phyloP scores from a whole-genome alignment of 2,113 vertebrate species.

The Alosa alosa region DNA sequence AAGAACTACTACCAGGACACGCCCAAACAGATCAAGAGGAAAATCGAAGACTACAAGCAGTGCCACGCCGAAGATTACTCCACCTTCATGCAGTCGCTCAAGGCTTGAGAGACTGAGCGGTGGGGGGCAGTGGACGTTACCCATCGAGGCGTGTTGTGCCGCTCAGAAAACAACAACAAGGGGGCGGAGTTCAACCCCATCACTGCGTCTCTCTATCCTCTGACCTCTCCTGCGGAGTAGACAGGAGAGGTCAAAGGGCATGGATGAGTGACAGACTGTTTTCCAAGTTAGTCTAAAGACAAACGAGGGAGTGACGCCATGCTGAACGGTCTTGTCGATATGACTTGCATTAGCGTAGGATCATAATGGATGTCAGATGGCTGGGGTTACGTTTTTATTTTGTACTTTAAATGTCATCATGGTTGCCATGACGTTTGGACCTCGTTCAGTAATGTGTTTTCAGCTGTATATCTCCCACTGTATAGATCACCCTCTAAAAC shows the following conservation, averaged over 20 bases:
- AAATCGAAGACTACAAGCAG: conserved; percentile 84
- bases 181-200: neutral
- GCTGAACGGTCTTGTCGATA: neutral
- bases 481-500: neutral
- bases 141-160: neutral
- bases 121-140: neutral
- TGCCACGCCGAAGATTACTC: conserved; percentile 79
- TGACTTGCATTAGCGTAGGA: neutral
- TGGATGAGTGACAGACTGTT: neutral
- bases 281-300: neutral
- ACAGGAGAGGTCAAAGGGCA: neutral
- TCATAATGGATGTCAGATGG: neutral
- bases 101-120: conserved; percentile 37
- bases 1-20: conserved; percentile 99
- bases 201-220: neutral
- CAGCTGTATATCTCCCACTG: neutral
- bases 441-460: neutral
- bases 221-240: neutral
- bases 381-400: neutral
- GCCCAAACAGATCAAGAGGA: conserved; percentile 91
- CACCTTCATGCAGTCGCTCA: conserved; percentile 71
- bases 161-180: neutral
- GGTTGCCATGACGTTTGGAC: neutral
- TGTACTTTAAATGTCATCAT: neutral
- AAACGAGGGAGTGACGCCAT: neutral